Evolutionary conservation across 2,888 invertebrate species (phyloP).

Genomic region (Andricus quercusramuli): DNA sequence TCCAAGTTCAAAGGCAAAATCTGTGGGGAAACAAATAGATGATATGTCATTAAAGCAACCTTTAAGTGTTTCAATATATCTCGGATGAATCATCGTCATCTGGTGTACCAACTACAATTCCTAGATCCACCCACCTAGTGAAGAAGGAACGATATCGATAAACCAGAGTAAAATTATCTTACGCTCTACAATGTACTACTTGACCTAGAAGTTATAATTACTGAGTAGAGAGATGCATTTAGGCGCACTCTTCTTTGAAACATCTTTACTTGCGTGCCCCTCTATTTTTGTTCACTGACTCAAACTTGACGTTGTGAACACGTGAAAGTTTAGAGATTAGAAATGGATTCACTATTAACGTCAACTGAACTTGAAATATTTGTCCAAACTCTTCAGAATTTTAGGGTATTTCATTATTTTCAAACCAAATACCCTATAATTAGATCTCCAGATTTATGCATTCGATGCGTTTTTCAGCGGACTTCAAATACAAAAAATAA

Average conservation of each 20-base stretch:
- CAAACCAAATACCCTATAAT: too few species aligned
- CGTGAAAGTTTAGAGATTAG: slow-evolving; percentile 18
- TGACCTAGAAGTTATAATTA: slow-evolving; percentile 67
- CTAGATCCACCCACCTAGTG: slow-evolving; percentile 19
- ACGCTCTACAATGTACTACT: slow-evolving; percentile 42
- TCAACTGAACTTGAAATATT: slow-evolving; percentile 24
- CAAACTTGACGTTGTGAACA: slow-evolving; percentile 48
- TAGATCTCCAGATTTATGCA: background rate
- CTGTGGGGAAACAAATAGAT: slow-evolving; percentile 32
- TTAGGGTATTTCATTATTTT: background rate
- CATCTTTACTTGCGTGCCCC: slow-evolving; percentile 53
- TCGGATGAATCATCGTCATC: slow-evolving; percentile 24
- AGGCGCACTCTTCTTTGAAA: slow-evolving; percentile 49
- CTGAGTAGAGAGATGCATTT: slow-evolving; percentile 56
- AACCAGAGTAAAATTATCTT: slow-evolving; percentile 38
- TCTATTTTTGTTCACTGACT: slow-evolving; percentile 63
- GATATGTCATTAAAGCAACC: slow-evolving; percentile 15
- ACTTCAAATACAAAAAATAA: background rate
- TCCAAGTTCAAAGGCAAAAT: slow-evolving; percentile 34
- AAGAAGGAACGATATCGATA: slow-evolving; percentile 27
- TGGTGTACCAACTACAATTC: slow-evolving; percentile 12
- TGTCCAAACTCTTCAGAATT: background rate
- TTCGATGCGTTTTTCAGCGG: slow-evolving; percentile 4
- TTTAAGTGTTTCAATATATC: slow-evolving; percentile 18
- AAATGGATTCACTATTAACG: background rate